Evolutionary conservation across 2,113 vertebrate genomes (phyloP), one percentile per base, ranked within the genome.

Genomic region (Odobenus rosmarus): DNA sequence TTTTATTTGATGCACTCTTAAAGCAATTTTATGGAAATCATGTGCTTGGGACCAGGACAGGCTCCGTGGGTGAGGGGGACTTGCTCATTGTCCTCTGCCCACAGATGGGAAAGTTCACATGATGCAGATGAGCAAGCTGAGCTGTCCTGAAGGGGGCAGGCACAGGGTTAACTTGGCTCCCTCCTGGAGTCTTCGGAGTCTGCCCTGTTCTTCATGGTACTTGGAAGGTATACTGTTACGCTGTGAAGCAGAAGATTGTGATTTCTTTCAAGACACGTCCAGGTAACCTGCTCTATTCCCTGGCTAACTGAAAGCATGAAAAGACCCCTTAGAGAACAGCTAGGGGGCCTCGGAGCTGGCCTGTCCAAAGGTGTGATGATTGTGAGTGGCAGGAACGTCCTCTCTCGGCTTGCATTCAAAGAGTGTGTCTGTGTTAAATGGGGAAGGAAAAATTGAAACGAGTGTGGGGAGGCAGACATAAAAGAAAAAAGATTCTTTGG

Each of bases 11-110:
- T 76, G 93, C 36, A n/a, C 62, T 18, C 46, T 36, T 36, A 49
- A 79, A 96, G 81, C 84, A 85, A 2, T 95, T 90, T 81, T 85
- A 74, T 90, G 93, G 88, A 95, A 95, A 88, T 85, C 12, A 10
- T 49, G 46, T 80, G 90, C 62, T 72, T 77, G 42, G 16, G 72
- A 64, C 83, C 26, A 90, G 21, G 21, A 18, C 23, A 42, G 57
- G 10, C 14, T 64, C 7, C 23, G 8, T 16, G n/a, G 51, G 14
- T 16, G 21, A 21, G 6, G 18, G 16, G 28, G 42, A 0, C 55
- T 67, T 57, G 16, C 31, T 74, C 14, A 8, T 0, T 16, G n/a
- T 61, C 62, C 36, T 64, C 33, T 33, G 62, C 36, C 11, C 26
- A 23, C 81, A 49, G 9, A 4, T 19, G 49, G 31, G 36, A 23